phyloP scores from a whole-genome alignment of 1,140 invertebrate genomes.

The Zaprionus vittiger region DNA sequence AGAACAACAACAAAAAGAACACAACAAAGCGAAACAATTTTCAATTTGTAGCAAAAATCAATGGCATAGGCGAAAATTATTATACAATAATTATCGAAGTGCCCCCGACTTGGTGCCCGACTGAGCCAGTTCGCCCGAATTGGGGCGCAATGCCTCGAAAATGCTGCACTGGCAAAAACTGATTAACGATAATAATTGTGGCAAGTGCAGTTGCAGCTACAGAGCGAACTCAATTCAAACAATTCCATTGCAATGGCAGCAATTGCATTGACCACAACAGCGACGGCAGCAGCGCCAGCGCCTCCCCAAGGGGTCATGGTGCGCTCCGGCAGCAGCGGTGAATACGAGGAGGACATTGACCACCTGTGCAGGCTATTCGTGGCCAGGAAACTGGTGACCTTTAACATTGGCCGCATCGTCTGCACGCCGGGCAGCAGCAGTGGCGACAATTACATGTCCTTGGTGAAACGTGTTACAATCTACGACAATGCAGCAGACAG shows the following conservation, averaged over 20 bases:
- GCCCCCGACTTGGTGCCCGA: constrained; percentile 34
- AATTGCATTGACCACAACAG: constrained; percentile 23
- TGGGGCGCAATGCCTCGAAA: constrained; percentile 51
- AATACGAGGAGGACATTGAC: constrained; percentile 75
- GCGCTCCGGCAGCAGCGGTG: constrained; percentile 44
- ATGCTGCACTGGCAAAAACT: constrained; percentile 67
- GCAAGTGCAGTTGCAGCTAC: constrained; percentile 32
- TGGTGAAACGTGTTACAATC: constrained; percentile 82
- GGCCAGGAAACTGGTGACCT: constrained; percentile 63
- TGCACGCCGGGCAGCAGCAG: constrained; percentile 79
- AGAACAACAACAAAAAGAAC: constrained; percentile 15
- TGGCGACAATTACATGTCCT: constrained; percentile 84
- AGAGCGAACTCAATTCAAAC: constrained; percentile 10
- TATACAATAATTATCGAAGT: constrained; percentile 56
- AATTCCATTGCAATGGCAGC: constrained; percentile 54
- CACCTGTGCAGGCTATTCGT: constrained; percentile 66
- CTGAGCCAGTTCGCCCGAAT: constrained; percentile 41
- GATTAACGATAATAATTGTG: constrained; percentile 19
- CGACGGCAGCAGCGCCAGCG: constrained; percentile 36
- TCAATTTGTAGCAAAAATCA: constrained; percentile 48
- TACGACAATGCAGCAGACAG: constrained; percentile 45
- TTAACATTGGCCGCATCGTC: constrained; percentile 66
- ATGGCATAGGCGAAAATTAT: constrained; percentile 56
- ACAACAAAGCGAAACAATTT: constrained; percentile 26
- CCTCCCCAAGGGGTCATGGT: constrained; percentile 27